Base-by-base conservation (phyloP, 2,888 invertebrate species). In the Dione juno region DNA sequence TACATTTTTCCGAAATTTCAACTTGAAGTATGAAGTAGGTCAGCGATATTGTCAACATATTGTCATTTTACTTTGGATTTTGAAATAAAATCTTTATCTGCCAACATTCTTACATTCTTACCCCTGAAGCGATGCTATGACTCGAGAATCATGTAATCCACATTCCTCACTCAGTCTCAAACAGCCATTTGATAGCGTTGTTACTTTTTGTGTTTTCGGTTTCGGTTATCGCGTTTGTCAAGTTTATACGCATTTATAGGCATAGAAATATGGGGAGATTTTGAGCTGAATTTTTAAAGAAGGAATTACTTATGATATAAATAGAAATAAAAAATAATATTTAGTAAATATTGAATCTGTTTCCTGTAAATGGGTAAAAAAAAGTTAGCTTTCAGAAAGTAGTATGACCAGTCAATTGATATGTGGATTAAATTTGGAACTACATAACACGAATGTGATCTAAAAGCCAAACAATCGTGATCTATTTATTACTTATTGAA, bases 151-250 rank as follows among this genome's bases (percentile, higher is more conserved):
- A 61, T 61, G 45, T 35, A 61, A 61, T 45, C 45, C 61, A 28
- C 45, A 45, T 28, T 6, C 28, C 11, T 35, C 16, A 10, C 41
- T 28, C 28, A 28, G 3, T 28, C 28, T 9, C 45, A 45, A 61
- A 61, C 61, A 61, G 45, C 61, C 28, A 61, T 61, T 28, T 57
- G 57, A 57, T 57, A 16, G 28, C 45, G 28, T 61, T 61, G 61
- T 61, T 61, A 61, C 61, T 45, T 45, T 61, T 61, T 61, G 61
- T 61, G 61, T 45, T 45, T 21, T 16, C 45, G 7, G 16, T 45
- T 21, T 16, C 45, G 7, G 16, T 61, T 45, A 61, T 45, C 45
- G 45, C n/a, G 28, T 45, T 45, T 45, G 28, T 61, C 45, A 45
- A 61, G 28, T 35, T 45, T 61, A n/a, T 61, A 43, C 45, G 45